phyloP scores from a whole-genome alignment of 2,113 vertebrate species.

The Verasper variegatus region DNA sequence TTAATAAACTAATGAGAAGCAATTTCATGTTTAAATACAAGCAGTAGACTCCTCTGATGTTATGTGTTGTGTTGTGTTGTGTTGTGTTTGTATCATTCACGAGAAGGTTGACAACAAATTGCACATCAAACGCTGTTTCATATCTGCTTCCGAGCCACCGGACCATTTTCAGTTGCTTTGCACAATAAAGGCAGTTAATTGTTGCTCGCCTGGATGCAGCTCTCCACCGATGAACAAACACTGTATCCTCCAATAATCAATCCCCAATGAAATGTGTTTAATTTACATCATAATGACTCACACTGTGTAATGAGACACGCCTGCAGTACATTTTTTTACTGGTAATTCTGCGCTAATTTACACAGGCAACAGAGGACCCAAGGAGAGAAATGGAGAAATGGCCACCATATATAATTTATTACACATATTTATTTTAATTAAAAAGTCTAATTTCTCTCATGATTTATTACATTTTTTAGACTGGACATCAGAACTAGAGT shows the following conservation, averaged over 20 bases:
- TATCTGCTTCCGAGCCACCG: neutral
- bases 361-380: neutral
- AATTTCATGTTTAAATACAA: neutral
- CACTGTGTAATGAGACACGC: conserved; percentile 33
- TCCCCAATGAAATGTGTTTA: conserved; percentile 9
- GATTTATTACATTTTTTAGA: too few relatives aligned
- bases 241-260: conserved; percentile 22
- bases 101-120: neutral
- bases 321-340: neutral
- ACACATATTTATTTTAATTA: neutral
- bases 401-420: neutral
- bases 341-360: neutral
- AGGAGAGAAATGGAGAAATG: neutral
- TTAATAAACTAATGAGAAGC: neutral
- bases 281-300: conserved; percentile 22
- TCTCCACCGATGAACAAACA: neutral
- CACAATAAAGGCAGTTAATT: conserved; percentile 14
- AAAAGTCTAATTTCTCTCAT: too few relatives aligned
- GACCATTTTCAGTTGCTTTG: conserved; percentile 15
- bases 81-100: neutral
- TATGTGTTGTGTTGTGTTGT: neutral
- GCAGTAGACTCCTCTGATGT: neutral
- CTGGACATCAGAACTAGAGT: too few relatives aligned
- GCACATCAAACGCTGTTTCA: neutral
- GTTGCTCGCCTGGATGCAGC: conserved; percentile 6